phyloP scores from a whole-genome alignment of 1,140 invertebrate genomes.

The Nasonia vitripennis region DNA sequence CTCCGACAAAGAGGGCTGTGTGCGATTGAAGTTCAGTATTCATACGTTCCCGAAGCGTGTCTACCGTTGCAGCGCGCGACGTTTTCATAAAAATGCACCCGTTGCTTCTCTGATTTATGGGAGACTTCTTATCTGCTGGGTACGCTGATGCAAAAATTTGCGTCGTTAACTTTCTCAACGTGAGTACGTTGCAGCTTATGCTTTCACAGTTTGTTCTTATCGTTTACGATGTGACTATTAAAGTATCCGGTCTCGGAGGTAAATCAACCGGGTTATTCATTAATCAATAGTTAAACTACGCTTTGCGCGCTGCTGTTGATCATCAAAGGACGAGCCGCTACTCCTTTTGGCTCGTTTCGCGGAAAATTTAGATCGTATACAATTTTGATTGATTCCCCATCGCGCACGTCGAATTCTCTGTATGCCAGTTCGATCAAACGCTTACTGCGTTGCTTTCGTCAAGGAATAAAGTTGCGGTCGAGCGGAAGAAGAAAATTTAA shows the following conservation, averaged over 20 bases:
- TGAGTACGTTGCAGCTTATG: background rate
- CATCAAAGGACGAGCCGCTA: background rate
- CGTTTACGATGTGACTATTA: background rate
- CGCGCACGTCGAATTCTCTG: too few relatives aligned
- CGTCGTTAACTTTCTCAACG: background rate
- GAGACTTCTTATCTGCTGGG: background rate
- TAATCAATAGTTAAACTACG: background rate
- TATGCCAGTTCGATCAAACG: background rate
- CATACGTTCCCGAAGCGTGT: background rate
- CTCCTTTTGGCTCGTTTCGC: background rate
- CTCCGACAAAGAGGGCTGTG: background rate
- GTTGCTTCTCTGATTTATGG: background rate
- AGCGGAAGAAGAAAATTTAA: conserved; percentile 66
- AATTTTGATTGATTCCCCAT: too few relatives aligned
- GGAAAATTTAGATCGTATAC: background rate
- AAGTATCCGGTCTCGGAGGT: background rate
- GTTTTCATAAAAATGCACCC: background rate
- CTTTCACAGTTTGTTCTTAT: background rate
- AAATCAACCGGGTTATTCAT: background rate
- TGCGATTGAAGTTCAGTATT: background rate
- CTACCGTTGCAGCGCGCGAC: background rate
- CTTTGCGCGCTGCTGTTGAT: background rate
- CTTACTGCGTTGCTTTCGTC: background rate
- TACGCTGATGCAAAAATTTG: background rate
- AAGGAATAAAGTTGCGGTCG: conserved; percentile 52